phyloP scores from a whole-genome alignment of 2,888 invertebrate genomes.

The Corbicula japonica region DNA sequence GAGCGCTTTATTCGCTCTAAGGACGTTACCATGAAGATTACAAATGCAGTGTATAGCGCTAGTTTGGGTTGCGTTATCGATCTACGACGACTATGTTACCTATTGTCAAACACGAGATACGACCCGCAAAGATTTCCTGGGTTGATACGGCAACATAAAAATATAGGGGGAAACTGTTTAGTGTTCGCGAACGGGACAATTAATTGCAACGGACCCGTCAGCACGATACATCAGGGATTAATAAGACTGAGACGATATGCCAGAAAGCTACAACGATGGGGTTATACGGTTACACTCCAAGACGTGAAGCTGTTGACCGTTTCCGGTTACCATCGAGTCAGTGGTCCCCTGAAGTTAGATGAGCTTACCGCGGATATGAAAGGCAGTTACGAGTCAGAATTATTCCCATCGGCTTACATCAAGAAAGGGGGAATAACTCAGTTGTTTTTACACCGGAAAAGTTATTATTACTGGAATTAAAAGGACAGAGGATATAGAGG shows the following conservation, averaged over 20 bases:
- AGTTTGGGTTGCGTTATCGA: conserved; percentile 16
- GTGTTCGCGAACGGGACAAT: conserved; percentile 40
- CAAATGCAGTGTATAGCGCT: conserved; percentile 31
- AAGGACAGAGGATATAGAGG: not conserved
- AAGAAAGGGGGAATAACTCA: conserved; percentile 4
- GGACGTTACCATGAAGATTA: conserved; percentile 25
- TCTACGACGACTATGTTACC: conserved; percentile 28
- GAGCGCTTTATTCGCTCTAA: not conserved
- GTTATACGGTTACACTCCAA: conserved; percentile 1
- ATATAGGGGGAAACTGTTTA: conserved; percentile 42
- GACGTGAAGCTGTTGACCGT: conserved; percentile 16
- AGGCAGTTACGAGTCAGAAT: conserved; percentile 35
- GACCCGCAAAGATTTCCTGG: conserved; percentile 27
- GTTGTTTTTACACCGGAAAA: conserved; percentile 44
- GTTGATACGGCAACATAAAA: conserved; percentile 42
- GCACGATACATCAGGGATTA: conserved; percentile 14
- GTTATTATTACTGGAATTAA: conserved; percentile 45
- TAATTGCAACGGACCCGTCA: conserved; percentile 33
- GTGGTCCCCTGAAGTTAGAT: conserved; percentile 9
- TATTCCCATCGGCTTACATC: conserved; percentile 27
- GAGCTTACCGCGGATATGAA: conserved; percentile 4
- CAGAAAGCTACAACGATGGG: conserved; percentile 22
- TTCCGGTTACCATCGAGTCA: conserved; percentile 25
- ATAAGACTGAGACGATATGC: conserved; percentile 31
- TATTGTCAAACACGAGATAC: conserved; percentile 1